These are phyloP conservation scores for Neosilurus hyrtlii DNA, from an alignment of 2,797 vertebrate genomes.

Conservation along the genomic window DNA sequence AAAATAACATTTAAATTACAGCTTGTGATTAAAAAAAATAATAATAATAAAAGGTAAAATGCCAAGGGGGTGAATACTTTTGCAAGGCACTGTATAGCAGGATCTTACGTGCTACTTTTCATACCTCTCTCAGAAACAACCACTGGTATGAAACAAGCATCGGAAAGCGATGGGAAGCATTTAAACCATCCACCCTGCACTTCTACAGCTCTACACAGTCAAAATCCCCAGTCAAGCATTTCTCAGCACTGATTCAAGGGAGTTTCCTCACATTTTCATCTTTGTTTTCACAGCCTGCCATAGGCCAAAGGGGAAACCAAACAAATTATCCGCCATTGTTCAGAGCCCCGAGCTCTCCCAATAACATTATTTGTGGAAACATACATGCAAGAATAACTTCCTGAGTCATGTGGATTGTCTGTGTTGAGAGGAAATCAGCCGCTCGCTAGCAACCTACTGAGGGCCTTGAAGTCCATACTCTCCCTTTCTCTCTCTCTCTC, in stretches of 20 bases:
- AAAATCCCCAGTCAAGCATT: constrained; percentile 44
- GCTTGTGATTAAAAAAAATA: no score
- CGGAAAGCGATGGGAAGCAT: constrained; percentile 38
- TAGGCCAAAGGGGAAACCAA: constrained; percentile 69
- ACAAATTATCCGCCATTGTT: constrained; percentile 73
- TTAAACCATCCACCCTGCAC: constrained; percentile 28
- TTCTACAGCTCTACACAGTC: constrained; percentile 41
- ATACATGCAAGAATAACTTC: constrained; percentile 86
- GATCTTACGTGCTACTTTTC: constrained; percentile 1
- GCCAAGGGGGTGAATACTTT: no score
- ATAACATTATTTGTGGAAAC: constrained; percentile 84
- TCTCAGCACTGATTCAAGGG: constrained; percentile 64
- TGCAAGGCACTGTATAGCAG: not conserved
- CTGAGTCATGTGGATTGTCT: constrained; percentile 76
- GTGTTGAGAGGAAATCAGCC: constrained; percentile 64
- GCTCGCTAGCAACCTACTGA: constrained; percentile 39
- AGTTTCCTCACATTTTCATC: constrained; percentile 73
- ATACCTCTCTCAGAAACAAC: not conserved
- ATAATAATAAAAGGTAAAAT: no score
- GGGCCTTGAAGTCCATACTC: constrained; percentile 46
- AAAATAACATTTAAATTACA: no score
- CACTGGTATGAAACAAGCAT: constrained; percentile 23
- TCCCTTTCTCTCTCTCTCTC: constrained; percentile 23
- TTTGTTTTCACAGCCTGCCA: constrained; percentile 76
- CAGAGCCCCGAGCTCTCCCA: constrained; percentile 65